Evolutionary conservation across 2,888 invertebrate species (phyloP).

Genomic region (Diarsia mendica): DNA sequence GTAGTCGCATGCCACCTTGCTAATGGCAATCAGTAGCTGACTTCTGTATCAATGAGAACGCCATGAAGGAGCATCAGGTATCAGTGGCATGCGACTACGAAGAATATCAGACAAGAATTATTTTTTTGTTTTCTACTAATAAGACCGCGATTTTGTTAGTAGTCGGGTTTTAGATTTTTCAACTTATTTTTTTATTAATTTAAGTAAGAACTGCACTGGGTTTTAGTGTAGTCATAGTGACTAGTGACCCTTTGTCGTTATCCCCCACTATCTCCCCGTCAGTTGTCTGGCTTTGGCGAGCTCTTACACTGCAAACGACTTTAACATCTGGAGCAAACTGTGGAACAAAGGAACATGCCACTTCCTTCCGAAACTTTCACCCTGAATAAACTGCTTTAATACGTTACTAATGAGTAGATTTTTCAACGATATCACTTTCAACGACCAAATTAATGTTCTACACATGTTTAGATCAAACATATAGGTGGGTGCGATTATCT

Average conservation of each 20-base stretch:
- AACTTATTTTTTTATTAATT: too few relatives aligned
- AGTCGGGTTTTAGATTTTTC: too few relatives aligned
- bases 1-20: too few relatives aligned
- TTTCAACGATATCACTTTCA: slow-evolving; percentile 16
- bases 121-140: too few relatives aligned
- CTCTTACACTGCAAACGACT: slow-evolving; percentile 35
- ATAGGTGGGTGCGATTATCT: slow-evolving; percentile 10
- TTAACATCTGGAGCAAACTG: slow-evolving; percentile 46
- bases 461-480: slow-evolving; percentile 34
- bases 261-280: slow-evolving; percentile 8
- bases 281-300: slow-evolving; percentile 15
- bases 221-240: not conserved
- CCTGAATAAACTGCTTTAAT: slow-evolving; percentile 20
- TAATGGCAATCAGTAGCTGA: too few relatives aligned
- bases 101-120: too few relatives aligned
- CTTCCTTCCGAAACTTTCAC: slow-evolving; percentile 26
- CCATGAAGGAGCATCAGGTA: too few relatives aligned
- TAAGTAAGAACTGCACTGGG: not conserved
- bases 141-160: too few relatives aligned
- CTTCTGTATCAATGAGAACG: too few relatives aligned
- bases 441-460: slow-evolving; percentile 22
- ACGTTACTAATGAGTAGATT: slow-evolving; percentile 16
- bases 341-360: slow-evolving; percentile 36
- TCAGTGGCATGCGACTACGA: too few relatives aligned
- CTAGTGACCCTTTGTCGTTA: not conserved